Evolutionary conservation across 2,113 vertebrate species (phyloP).

Genomic region (Equus quagga): DNA sequence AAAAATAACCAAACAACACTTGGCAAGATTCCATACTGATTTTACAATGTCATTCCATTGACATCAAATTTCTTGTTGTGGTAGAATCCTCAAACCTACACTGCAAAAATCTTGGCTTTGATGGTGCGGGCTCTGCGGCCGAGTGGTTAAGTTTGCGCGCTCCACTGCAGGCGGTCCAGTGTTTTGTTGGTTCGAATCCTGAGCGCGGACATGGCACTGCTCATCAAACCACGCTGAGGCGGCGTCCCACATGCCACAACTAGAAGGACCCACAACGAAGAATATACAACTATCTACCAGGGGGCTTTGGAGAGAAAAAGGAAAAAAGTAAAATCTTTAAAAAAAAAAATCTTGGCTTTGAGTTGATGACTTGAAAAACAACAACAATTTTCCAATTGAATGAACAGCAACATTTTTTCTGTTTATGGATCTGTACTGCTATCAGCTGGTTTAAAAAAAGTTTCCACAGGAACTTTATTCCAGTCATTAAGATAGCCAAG

Average conservation of each 20-base stretch:
- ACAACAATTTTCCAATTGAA: background rate
- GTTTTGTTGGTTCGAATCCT: too few species aligned
- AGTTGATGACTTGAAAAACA: conserved; percentile 16
- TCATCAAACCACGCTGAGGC: too few species aligned
- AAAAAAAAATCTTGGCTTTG: background rate
- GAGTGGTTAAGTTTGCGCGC: too few species aligned
- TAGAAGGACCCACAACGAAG: too few species aligned
- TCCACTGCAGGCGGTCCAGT: too few species aligned
- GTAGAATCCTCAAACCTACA: background rate
- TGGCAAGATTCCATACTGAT: background rate
- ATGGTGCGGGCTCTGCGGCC: too few species aligned
- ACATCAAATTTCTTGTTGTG: background rate
- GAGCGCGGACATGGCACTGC: too few species aligned
- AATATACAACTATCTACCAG: too few species aligned
- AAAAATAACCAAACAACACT: background rate
- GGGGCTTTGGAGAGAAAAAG: too few species aligned
- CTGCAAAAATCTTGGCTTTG: background rate
- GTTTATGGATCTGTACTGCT: background rate
- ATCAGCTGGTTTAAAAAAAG: background rate
- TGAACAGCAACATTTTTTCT: background rate
- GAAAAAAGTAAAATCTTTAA: too few species aligned
- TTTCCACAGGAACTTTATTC: conserved; percentile 32
- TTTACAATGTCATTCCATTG: background rate
- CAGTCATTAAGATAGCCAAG: background rate
- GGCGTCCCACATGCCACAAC: too few species aligned